Conservation (phyloP, 2,888 invertebrate species). For the Dione juno region DNA sequence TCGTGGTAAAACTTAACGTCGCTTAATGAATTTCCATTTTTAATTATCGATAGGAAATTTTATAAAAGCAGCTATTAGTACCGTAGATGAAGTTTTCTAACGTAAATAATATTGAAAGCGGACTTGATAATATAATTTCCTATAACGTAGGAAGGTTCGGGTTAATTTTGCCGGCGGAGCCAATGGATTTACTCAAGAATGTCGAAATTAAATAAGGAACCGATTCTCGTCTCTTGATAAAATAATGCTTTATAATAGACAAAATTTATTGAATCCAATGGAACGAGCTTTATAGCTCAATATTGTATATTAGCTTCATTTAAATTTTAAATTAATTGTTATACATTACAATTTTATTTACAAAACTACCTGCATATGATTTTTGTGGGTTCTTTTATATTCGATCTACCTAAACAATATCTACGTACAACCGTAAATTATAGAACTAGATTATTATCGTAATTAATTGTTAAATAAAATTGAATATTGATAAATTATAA, state of each 20-base stretch:
- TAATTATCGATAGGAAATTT: conserved; percentile 8
- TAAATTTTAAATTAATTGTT: not conserved
- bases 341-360: not conserved
- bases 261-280: conserved; percentile 13
- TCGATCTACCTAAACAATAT: too few relatives aligned
- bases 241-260: conserved; percentile 36
- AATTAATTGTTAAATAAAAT: too few relatives aligned
- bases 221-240: conserved; percentile 43
- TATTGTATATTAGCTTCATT: not conserved
- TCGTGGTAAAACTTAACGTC: not conserved
- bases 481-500: too few relatives aligned
- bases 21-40: not conserved
- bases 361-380: not conserved
- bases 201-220: conserved; percentile 44
- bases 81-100: conserved; percentile 28
- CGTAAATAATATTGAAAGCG: conserved; percentile 37
- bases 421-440: too few relatives aligned
- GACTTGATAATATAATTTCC: conserved; percentile 44
- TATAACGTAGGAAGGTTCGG: conserved; percentile 38
- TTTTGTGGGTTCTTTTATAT: not conserved
- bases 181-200: conserved; percentile 45
- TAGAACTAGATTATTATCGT: too few relatives aligned
- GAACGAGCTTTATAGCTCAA: conserved; percentile 8
- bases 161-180: conserved; percentile 44
- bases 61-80: conserved; percentile 19